Conservation (phyloP, 2,888 invertebrate species). For the Congeria kusceri region DNA sequence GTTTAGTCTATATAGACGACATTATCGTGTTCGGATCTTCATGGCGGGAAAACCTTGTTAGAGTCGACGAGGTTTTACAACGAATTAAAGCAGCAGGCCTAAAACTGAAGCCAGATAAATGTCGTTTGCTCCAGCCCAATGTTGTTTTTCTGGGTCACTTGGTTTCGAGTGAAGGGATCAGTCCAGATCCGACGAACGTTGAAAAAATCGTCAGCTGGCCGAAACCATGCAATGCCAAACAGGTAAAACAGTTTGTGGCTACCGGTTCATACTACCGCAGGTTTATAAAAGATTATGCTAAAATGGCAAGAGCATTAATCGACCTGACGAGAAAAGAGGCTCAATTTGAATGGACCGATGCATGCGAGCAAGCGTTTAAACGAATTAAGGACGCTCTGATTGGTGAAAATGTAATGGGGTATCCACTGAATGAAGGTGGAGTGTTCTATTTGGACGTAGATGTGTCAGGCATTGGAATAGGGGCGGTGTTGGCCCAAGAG, state of each 20-base stretch:
- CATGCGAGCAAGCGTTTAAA: constrained; percentile 12
- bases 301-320: constrained; percentile 12
- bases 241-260: constrained; percentile 30
- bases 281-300: constrained; percentile 23
- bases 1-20: constrained; percentile 35
- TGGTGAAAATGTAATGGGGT: constrained; percentile 19
- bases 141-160: constrained; percentile 33
- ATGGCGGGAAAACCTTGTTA: constrained; percentile 18
- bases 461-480: constrained; percentile 14
- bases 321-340: constrained; percentile 1
- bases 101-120: constrained; percentile 22
- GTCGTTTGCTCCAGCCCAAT: constrained; percentile 19
- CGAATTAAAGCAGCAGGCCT: constrained; percentile 18
- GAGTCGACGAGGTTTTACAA: constrained; percentile 16
- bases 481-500: neutral
- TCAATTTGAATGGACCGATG: neutral
- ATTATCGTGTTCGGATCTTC: constrained; percentile 14
- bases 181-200: constrained; percentile 20
- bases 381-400: constrained; percentile 1
- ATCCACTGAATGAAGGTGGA: constrained; percentile 7
- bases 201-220: constrained; percentile 27
- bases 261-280: constrained; percentile 26
- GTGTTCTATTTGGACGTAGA: neutral
- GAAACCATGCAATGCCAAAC: constrained; percentile 10
- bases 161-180: constrained; percentile 15